Percentiles rank a stretch among this genome's conserved stretches.
Evolutionary conservation across 2,797 vertebrate species (phyloP).

Genomic region (Microhierax caerulescens): DNA sequence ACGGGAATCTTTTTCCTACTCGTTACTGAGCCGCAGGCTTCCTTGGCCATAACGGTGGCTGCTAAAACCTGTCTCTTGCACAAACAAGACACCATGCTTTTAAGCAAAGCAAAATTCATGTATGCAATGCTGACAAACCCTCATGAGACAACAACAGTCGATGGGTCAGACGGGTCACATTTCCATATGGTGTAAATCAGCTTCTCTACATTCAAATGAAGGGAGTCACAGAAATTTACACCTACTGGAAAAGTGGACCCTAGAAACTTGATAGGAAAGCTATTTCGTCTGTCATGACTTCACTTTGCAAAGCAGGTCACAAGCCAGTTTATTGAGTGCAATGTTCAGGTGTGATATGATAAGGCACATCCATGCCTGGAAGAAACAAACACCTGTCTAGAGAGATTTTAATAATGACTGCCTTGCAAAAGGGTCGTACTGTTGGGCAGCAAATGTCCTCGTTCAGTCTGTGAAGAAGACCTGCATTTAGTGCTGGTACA

Average conservation of each 20-base stretch:
- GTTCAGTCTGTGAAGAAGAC: background rate
- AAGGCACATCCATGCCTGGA: conserved; percentile 3
- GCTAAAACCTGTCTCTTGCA: background rate
- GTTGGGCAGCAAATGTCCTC: background rate
- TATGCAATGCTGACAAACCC: background rate
- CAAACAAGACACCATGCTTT: background rate
- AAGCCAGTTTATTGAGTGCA: background rate
- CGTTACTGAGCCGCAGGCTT: background rate
- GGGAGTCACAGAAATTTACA: background rate
- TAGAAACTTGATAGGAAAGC: background rate
- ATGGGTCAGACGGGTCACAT: background rate
- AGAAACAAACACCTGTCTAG: conserved; percentile 19
- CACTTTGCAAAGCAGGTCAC: background rate
- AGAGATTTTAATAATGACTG: conserved; percentile 3
- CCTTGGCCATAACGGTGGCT: background rate
- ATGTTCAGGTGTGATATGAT: background rate
- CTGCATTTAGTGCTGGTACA: background rate
- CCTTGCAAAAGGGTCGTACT: conserved; percentile 1
- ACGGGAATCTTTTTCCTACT: background rate
- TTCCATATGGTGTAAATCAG: background rate
- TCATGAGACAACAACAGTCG: accelerated
- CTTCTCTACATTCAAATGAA: background rate
- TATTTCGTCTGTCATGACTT: background rate
- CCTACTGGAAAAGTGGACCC: background rate
- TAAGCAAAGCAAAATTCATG: conserved; percentile 1